Evolutionary conservation across 2,113 vertebrate species (phyloP).

Genomic region (Callocephalon fimbriatum): DNA sequence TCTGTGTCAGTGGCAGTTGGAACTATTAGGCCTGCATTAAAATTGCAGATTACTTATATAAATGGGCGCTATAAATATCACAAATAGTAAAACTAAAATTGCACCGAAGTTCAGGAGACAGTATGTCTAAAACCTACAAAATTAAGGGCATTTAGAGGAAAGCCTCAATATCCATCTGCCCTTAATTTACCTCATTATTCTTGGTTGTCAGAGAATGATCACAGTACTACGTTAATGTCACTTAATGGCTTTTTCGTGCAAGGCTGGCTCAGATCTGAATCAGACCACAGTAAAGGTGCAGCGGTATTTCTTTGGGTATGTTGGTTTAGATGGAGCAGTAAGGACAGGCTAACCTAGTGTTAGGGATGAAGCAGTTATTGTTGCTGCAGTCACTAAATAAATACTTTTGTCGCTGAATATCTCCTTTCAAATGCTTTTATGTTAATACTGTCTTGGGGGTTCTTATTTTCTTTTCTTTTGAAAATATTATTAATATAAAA

Average conservation of each 20-base stretch:
- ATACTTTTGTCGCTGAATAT: not conserved
- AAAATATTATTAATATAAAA: not conserved
- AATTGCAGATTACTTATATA: slow-evolving; percentile 56
- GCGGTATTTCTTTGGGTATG: not conserved
- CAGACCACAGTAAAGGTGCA: not conserved
- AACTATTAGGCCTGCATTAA: slow-evolving; percentile 52
- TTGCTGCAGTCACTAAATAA: not conserved
- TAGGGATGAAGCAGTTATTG: not conserved
- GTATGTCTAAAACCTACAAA: slow-evolving; percentile 55
- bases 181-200: slow-evolving; percentile 46
- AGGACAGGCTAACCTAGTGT: not conserved
- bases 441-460: not conserved
- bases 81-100: slow-evolving; percentile 56
- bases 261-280: slow-evolving; percentile 19
- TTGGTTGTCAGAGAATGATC: slow-evolving; percentile 32
- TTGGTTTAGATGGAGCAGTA: not conserved
- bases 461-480: not conserved
- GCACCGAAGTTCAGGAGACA: not conserved
- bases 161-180: not conserved
- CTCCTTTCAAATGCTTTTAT: not conserved
- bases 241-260: not conserved
- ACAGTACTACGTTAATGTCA: not conserved
- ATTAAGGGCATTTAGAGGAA: slow-evolving; percentile 14
- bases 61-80: slow-evolving; percentile 66
- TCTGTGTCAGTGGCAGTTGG: slow-evolving; percentile 8